Evolutionary conservation across 1,140 invertebrate genomes (phyloP).

Genomic region (Drosophila simulans): DNA sequence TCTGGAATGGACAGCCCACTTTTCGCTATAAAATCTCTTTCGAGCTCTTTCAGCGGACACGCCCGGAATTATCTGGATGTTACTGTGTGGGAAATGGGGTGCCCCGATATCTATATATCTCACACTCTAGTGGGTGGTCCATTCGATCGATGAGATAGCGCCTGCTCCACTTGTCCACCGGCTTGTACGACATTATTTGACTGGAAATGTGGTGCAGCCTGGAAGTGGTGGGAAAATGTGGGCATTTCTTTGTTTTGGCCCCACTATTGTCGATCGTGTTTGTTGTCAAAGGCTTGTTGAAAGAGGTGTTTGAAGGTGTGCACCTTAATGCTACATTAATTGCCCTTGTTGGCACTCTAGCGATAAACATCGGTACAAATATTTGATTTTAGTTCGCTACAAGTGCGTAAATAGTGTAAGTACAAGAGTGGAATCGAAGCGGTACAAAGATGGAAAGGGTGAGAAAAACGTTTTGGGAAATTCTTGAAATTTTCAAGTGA

Average conservation of each 20-base stretch:
- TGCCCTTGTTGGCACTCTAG: conserved; percentile 77
- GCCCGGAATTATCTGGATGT: conserved; percentile 18
- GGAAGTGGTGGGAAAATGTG: conserved; percentile 39
- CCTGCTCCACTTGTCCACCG: conserved; percentile 56
- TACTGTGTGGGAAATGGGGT: conserved; percentile 27
- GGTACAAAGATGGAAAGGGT: conserved; percentile 15
- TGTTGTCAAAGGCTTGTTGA: conserved; percentile 75
- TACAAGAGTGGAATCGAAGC: conserved; percentile 33
- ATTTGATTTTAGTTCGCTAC: conserved; percentile 78
- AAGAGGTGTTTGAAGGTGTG: conserved; percentile 37
- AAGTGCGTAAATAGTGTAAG: conserved; percentile 71
- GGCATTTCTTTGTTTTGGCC: conserved; percentile 27
- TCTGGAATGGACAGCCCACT: conserved; percentile 28
- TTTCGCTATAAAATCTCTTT: conserved; percentile 33
- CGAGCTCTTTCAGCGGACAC: conserved; percentile 18
- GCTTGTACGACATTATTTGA: conserved; percentile 67
- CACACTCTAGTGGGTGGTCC: conserved; percentile 47
- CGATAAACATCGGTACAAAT: conserved; percentile 80
- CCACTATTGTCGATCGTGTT: conserved; percentile 39
- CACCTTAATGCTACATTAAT: conserved; percentile 81
- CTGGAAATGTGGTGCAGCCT: conserved; percentile 8
- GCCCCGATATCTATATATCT: background rate
- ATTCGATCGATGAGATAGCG: conserved; percentile 38
- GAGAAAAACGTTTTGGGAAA: conserved; percentile 1
- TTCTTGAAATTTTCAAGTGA: background rate